Base-by-base conservation (phyloP, 2,797 vertebrate genomes). In the Eulemur rubriventer region DNA sequence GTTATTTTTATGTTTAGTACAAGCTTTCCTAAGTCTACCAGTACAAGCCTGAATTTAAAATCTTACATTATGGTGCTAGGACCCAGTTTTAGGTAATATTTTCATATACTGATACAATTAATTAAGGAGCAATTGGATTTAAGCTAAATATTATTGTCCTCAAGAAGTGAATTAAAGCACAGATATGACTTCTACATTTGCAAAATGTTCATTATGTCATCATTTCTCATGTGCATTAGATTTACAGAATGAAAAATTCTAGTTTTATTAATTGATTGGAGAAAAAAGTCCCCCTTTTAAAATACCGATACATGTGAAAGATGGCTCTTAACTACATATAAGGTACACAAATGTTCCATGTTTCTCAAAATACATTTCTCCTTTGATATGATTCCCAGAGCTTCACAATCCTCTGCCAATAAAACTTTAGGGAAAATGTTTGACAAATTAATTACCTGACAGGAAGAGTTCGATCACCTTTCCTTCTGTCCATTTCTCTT, bases 401-500 rank as follows among this genome's bases (percentile, higher is more conserved):
- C 26, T 50, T 91, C 38, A 73, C 16, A 89, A 59, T 65, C 38
- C 33, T 43, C 81, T 38, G 38, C 38, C n/a, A 67, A 4, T 75
- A 95, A 92, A 35, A 81, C 35, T 30, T 73, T 2, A 48, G 38
- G 33, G 30, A 88, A 90, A 89, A 72, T 2, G 13, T 94, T 2
- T 84, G 48, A 85, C 63, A 83, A 89, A n/a, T 48, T 41, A 94
- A 6, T 95, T 97, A 99, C 99, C 99, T 99, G 79, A 99, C 99
- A 92, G 99, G 99, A 97, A 99, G 98, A 20, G 99, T 99, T 85
- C 99, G 94, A 97, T 99, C 99, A 95, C 99, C 99, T 98, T 99
- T 99, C 96, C 99, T 98, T 91, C 99, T 98, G 93, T 99, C 99
- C 99, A 99, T 99, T 97, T 99, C 99, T 97, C 99, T 98, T 91